A percentile compares a stretch with the other conserved stretches of the same genome.
These are phyloP conservation scores for Euzetes globulus DNA, from an alignment of 2,888 invertebrate genomes.

Conservation along the genomic window DNA sequence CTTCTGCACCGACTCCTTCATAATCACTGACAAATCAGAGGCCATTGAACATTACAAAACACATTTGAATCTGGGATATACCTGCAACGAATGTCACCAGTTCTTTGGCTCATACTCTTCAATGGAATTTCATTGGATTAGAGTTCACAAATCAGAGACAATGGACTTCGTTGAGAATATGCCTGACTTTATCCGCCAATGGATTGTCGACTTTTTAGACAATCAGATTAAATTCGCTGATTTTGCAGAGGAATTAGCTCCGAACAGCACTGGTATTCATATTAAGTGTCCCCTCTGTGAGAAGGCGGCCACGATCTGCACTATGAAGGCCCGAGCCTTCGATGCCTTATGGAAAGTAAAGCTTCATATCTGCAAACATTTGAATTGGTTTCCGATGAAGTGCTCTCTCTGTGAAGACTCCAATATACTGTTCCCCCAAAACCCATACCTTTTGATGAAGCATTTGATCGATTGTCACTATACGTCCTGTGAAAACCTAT, in stretches of 20 bases:
- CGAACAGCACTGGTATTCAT: not conserved
- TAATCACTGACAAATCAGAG: not conserved
- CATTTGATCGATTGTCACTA: constrained; percentile 13
- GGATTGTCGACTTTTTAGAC: not conserved
- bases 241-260: not conserved
- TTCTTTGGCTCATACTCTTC: not conserved
- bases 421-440: not conserved
- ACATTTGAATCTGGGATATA: not conserved
- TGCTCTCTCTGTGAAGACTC: not conserved
- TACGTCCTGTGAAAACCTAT: not conserved
- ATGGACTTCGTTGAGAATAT: not conserved
- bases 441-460: constrained; percentile 8
- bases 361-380: constrained; percentile 14
- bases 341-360: not conserved
- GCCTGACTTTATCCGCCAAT: not conserved
- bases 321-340: not conserved
- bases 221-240: not conserved
- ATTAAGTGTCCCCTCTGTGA: not conserved
- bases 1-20: not conserved
- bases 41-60: constrained; percentile 13
- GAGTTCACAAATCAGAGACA: not conserved
- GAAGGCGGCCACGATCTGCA: not conserved
- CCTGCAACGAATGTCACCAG: not conserved
- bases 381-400: not conserved
- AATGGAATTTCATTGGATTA: not conserved